phyloP scores from a whole-genome alignment of 1,140 invertebrate genomes.

The Eueides isabella region DNA sequence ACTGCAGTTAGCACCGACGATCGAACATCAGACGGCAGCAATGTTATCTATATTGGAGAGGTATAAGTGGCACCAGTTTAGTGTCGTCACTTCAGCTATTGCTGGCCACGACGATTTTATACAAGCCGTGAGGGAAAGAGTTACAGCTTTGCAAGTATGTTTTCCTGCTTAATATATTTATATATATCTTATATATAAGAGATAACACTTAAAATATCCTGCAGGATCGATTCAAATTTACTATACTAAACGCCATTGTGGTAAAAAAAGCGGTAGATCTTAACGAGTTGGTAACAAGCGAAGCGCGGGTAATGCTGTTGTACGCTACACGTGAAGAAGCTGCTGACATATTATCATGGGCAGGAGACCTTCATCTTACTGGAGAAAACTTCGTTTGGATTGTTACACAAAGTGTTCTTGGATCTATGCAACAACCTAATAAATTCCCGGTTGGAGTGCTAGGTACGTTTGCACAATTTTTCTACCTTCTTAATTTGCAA shows the following conservation, averaged over 20 bases:
- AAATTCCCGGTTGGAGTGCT: slow-evolving; percentile 96
- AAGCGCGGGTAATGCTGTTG: slow-evolving; percentile 96
- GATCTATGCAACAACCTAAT: slow-evolving; percentile 85
- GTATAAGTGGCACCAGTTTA: slow-evolving; percentile 98
- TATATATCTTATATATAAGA: not conserved
- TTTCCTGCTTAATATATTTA: slow-evolving; percentile 4
- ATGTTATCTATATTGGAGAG: slow-evolving; percentile 96
- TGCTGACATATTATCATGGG: slow-evolving; percentile 90
- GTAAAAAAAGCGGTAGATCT: slow-evolving; percentile 88
- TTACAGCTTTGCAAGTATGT: slow-evolving; percentile 88
- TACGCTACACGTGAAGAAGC: slow-evolving; percentile 95
- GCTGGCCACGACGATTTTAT: slow-evolving; percentile 97
- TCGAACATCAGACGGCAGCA: slow-evolving; percentile 96
- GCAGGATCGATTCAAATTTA: slow-evolving; percentile 94
- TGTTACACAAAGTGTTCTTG: slow-evolving; percentile 96
- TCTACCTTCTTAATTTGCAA: not conserved
- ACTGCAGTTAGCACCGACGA: slow-evolving; percentile 95
- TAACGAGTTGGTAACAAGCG: slow-evolving; percentile 92
- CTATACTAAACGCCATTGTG: slow-evolving; percentile 92
- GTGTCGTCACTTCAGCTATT: slow-evolving; percentile 95
- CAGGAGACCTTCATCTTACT: slow-evolving; percentile 92
- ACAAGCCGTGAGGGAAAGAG: slow-evolving; percentile 93
- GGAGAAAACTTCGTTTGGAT: slow-evolving; percentile 98
- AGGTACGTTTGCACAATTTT: slow-evolving; percentile 81
- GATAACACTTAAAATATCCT: slow-evolving; percentile 45